phyloP scores from a whole-genome alignment of 2,113 vertebrate genomes.

The Lophotis ruficrista region DNA sequence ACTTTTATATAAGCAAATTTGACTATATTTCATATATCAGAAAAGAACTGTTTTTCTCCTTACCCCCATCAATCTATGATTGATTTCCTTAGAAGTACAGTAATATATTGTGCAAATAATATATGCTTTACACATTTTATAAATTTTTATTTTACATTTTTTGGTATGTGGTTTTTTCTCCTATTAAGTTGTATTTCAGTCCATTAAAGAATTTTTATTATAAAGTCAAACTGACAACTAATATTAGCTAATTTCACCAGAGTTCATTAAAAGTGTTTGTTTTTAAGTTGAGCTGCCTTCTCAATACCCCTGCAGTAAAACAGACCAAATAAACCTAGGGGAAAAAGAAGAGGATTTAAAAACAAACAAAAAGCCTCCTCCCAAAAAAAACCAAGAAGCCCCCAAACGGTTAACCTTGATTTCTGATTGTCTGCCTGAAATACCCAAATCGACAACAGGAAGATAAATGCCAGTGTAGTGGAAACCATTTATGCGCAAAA shows the following conservation, averaged over 20 bases:
- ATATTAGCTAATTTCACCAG: background rate
- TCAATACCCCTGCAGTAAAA: background rate
- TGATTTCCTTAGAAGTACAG: background rate
- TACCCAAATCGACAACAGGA: background rate
- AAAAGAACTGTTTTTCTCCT: background rate
- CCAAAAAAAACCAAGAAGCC: background rate
- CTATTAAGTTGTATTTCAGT: background rate
- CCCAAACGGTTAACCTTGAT: background rate
- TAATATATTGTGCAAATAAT: background rate
- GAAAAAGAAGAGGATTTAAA: background rate
- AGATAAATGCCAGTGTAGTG: background rate
- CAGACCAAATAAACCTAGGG: background rate
- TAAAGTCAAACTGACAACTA: background rate
- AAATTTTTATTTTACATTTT: background rate
- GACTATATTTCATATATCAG: background rate
- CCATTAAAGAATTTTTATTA: background rate
- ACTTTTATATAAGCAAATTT: background rate
- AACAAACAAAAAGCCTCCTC: background rate
- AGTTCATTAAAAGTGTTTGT: background rate
- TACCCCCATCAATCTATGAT: background rate
- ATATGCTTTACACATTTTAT: background rate
- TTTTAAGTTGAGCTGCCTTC: background rate
- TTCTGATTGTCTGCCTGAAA: slow-evolving; percentile 1
- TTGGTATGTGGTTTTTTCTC: background rate
- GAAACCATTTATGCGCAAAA: background rate